Evolutionary conservation across 2,888 invertebrate genomes (phyloP).

Genomic region (Philereme transversata): DNA sequence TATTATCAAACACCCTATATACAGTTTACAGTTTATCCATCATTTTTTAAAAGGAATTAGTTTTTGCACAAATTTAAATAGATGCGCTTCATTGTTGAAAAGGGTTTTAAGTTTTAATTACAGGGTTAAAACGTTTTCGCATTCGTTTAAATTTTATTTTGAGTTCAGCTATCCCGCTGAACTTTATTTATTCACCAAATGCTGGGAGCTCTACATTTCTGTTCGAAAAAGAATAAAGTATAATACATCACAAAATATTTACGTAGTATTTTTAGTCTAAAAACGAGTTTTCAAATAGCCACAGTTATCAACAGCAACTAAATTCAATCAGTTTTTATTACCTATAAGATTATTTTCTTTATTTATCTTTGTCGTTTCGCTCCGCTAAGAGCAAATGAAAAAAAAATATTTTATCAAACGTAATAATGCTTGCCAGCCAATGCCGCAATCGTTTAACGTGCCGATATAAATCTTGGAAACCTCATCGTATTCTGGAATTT

Average conservation of each 20-base stretch:
- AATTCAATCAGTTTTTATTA: neutral
- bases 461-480: constrained; percentile 74
- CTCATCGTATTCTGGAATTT: constrained; percentile 72
- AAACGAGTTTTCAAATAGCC: too few relatives aligned
- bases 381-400: constrained; percentile 29
- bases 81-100: neutral
- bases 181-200: constrained; percentile 6
- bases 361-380: neutral
- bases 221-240: constrained; percentile 3
- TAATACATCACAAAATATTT: neutral
- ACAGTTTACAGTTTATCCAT: too few relatives aligned
- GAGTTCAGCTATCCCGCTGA: neutral
- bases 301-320: neutral
- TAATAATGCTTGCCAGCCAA: constrained; percentile 48
- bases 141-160: neutral
- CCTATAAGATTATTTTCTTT: too few relatives aligned
- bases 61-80: neutral
- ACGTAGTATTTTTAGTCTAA: too few relatives aligned
- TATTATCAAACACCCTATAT: too few relatives aligned
- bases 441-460: constrained; percentile 53
- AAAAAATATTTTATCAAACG: constrained; percentile 48
- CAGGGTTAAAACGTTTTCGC: neutral
- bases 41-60: neutral
- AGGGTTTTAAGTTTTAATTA: too few relatives aligned
- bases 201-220: neutral